Base-by-base conservation (phyloP, 2,113 vertebrate species). In the Raja brachyura region DNA sequence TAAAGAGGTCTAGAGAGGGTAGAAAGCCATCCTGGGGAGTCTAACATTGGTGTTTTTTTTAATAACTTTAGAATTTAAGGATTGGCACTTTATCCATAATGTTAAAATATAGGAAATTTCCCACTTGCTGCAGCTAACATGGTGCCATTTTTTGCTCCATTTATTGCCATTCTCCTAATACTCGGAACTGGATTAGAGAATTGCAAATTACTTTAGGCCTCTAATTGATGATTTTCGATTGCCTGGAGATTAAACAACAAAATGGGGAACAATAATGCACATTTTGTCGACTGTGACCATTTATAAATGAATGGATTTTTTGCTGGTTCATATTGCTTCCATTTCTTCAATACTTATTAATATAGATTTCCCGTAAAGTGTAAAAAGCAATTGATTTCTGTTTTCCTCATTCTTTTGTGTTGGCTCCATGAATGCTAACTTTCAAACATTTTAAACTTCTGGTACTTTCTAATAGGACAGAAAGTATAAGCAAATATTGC, bases 331-430 rank as follows among this genome's bases (percentile, higher is more conserved):
- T 73, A 66, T 33, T 54, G 90, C 70, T 92, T 25, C 39, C 33
- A 92, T 92, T 92, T 92, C 66, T 92, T 73, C 48, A 92, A 92
- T 74, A 68, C 33, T 92, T 92, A 92, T 92, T 74, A 68, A 73
- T 39, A 92, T 92, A 54, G 90, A 92, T 92, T 54, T 92, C 48
- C 90, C 28, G 18, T 92, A 28, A 74, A 81, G 73, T 63, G 83
- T 68, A 73, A 73, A 92, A 92, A 90, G n/a, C 7, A 74, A 92
- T 92, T 92, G 90, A 74, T 92, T 92, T 66, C 25, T 68, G 68
- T 74, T 92, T 48, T 33, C 68, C 48, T 10, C 66, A 73, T 92
- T 39, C 33, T 92, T 74, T 48, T 73, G 68, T 54, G 90, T 54
- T 88, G 73, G 28, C 90, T 92, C 61, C 22, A 25, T 70, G 33